Conservation (phyloP, 2,113 vertebrate species). For the Halcyon senegalensis region DNA sequence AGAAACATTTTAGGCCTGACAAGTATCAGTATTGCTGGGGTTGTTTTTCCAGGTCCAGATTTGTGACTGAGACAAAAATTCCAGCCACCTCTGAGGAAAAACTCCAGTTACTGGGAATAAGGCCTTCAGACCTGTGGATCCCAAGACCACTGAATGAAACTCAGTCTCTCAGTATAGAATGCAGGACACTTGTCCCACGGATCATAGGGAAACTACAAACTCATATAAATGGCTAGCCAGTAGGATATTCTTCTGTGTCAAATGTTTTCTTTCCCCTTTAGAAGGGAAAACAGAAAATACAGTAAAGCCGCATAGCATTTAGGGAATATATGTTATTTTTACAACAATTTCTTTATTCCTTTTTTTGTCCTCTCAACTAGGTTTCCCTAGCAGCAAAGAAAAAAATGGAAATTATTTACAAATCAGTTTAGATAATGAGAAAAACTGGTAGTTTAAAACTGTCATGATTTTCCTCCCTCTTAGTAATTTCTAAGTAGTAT, state of each 20-base stretch:
- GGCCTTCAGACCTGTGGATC: background rate
- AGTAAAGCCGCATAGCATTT: background rate
- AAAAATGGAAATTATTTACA: background rate
- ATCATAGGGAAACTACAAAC: background rate
- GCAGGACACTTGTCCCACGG: background rate
- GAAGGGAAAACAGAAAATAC: background rate
- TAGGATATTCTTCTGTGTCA: background rate
- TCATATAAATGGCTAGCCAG: background rate
- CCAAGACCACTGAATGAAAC: background rate
- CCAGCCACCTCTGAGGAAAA: background rate
- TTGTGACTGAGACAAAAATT: background rate
- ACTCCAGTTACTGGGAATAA: background rate
- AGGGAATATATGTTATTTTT: background rate
- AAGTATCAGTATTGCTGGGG: rapidly evolving
- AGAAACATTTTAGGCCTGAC: background rate
- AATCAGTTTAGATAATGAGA: background rate
- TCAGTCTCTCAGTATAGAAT: background rate
- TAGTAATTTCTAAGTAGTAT: background rate
- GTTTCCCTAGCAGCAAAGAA: background rate
- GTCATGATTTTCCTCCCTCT: background rate
- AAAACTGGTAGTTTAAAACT: conserved; percentile 14
- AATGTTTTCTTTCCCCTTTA: background rate
- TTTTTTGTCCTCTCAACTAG: background rate
- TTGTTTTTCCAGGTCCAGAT: background rate
- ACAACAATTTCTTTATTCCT: background rate